Evolutionary conservation across 2,888 invertebrate genomes (phyloP), one percentile per base, ranked within the genome.

Genomic region (Caenorhabditis drosophilae): DNA sequence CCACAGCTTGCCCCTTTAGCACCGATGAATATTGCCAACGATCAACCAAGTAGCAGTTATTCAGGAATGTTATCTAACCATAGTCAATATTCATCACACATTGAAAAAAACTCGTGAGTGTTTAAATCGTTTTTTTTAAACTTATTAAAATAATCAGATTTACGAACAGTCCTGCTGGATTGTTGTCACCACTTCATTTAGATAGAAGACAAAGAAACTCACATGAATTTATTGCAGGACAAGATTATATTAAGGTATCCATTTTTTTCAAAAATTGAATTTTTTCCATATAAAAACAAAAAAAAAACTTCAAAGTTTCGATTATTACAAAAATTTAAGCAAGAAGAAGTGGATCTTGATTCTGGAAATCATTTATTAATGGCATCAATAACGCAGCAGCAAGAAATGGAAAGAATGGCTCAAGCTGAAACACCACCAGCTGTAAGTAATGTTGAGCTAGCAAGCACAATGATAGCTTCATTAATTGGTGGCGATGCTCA

Each of bases 401-500:
- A 69, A 27, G 77, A 79, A 23, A 40, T 79, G 42, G 78, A 78
- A 49, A 56, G 77, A 34, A 72, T 76, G 44, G 67, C 71, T 12
- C 70, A 72, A 46, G 78, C 77, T 20, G 78, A 75, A 41, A 79
- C 78, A 9, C 78, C 79, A 9, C 79, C 78, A 7, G 79, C 78
- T 4, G 69, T 79, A n/a, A 76, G 75, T 50, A 77, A 75, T 38
- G 77, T 77, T 18, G 77, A 80, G 46, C 57, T 80, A 22, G 73
- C 75, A 11, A 64, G 67, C 16, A 76, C 70, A 15, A 73, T 78
- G 67, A 77, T 80, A 41, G 75, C 77, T 6, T 75, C 76, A 9
- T 49, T 80, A 15, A 67, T 76, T 11, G 72, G 70, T 15, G 77
- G 74, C 44, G 70, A 62, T 18, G 4, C 26, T 2, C 56, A 52